phyloP scores from a whole-genome alignment of 2,113 vertebrate species.

The Nesoenas mayeri region DNA sequence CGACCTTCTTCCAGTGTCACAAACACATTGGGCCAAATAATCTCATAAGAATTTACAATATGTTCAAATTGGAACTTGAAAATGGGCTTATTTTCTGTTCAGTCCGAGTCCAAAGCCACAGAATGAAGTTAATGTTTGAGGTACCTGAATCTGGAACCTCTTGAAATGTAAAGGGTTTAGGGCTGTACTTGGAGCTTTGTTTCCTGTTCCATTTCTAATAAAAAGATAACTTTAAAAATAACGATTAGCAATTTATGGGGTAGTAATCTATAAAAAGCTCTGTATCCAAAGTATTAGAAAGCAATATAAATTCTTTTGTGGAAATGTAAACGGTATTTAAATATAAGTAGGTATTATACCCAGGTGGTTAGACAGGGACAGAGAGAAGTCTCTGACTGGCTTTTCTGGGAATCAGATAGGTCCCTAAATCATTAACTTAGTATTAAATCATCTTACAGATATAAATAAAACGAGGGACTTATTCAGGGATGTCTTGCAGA shows the following conservation, averaged over 20 bases:
- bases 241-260: background rate
- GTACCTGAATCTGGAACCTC: conserved; percentile 21
- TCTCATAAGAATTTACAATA: conserved; percentile 31
- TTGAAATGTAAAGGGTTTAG: background rate
- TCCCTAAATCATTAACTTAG: conserved; percentile 60
- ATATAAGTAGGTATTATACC: conserved; percentile 23
- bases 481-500: conserved; percentile 38
- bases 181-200: background rate
- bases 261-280: conserved; percentile 39
- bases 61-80: conserved; percentile 8
- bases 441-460: conserved; percentile 57
- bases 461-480: conserved; percentile 56
- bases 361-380: conserved; percentile 39
- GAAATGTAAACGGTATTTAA: conserved; percentile 44
- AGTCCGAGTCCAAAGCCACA: conserved; percentile 22
- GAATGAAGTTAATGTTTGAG: conserved; percentile 1
- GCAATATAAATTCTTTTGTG: conserved; percentile 62
- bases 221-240: conserved; percentile 26
- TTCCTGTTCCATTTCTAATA: conserved; percentile 21
- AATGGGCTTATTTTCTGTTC: conserved; percentile 15
- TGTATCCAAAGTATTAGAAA: conserved; percentile 45
- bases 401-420: conserved; percentile 60
- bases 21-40: conserved; percentile 17
- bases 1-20: background rate
- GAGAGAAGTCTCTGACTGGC: background rate